Evolutionary conservation across 2,888 invertebrate species (phyloP).

Genomic region (Criorhina ranunculi): DNA sequence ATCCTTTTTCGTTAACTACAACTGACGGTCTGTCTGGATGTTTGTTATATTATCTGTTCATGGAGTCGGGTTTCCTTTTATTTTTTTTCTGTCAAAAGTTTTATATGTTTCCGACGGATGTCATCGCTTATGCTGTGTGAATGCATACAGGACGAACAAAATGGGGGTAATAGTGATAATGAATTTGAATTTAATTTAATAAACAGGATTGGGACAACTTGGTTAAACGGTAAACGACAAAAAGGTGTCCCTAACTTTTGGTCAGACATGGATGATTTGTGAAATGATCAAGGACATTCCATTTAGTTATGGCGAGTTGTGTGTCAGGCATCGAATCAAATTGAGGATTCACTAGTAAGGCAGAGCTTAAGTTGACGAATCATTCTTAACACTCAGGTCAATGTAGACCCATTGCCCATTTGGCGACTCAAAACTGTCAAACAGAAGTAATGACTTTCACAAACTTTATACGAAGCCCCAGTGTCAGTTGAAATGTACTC

Average conservation of each 20-base stretch:
- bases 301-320: no score
- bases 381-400: no score
- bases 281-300: no score
- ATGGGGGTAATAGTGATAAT: neutral
- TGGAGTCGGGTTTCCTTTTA: neutral
- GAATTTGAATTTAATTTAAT: constrained; percentile 16
- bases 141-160: neutral
- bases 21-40: neutral
- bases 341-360: no score
- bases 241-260: neutral
- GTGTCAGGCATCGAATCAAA: no score
- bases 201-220: neutral
- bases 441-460: no score
- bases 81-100: neutral
- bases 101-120: neutral
- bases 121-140: constrained; percentile 6
- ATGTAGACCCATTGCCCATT: no score
- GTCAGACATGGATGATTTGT: neutral
- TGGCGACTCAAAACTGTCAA: no score
- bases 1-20: constrained; percentile 4
- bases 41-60: neutral
- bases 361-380: no score
- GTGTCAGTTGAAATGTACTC: no score
- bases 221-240: neutral
- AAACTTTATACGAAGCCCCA: no score